These are phyloP conservation scores for Eucidaris tribuloides DNA, from an alignment of 35 echinoderm and acorn worm genomes.

Conservation along the genomic window DNA sequence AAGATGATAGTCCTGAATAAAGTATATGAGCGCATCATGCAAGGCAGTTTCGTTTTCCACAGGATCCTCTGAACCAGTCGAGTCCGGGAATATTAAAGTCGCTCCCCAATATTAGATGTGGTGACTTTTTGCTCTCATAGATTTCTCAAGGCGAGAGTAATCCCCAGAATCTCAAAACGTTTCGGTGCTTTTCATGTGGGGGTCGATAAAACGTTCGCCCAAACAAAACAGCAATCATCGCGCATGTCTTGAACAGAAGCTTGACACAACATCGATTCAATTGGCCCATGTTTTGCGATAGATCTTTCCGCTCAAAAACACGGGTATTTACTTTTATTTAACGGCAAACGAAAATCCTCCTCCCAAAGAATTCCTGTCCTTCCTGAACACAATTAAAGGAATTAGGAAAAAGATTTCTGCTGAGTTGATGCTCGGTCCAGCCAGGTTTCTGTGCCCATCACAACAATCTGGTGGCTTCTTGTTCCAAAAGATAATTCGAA, in stretches of 20 bases:
- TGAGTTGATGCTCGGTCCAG: too few relatives aligned
- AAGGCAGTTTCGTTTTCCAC: neutral
- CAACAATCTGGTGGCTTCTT: too few relatives aligned
- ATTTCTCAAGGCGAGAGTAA: neutral
- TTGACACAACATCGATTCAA: neutral
- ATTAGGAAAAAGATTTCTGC: too few relatives aligned
- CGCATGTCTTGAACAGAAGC: neutral
- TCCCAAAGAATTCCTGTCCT: neutral
- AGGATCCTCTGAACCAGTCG: neutral
- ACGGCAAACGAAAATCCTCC: neutral
- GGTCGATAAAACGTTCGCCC: neutral
- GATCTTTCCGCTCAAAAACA: slow-evolving; percentile 12
- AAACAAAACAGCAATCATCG: neutral
- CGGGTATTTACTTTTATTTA: neutral
- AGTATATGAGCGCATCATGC: neutral
- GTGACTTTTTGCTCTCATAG: neutral
- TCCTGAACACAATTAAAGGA: neutral
- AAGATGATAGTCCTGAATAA: neutral
- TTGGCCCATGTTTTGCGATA: neutral
- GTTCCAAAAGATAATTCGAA: too few relatives aligned
- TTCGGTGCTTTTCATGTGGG: neutral
- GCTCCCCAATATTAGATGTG: neutral
- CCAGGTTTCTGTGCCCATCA: too few relatives aligned
- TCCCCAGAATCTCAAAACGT: neutral
- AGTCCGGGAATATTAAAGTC: slow-evolving; percentile 1